Evolutionary conservation across 2,113 vertebrate genomes (phyloP), one percentile per base, ranked within the genome.

Genomic region (Drymodes brunneopygia): DNA sequence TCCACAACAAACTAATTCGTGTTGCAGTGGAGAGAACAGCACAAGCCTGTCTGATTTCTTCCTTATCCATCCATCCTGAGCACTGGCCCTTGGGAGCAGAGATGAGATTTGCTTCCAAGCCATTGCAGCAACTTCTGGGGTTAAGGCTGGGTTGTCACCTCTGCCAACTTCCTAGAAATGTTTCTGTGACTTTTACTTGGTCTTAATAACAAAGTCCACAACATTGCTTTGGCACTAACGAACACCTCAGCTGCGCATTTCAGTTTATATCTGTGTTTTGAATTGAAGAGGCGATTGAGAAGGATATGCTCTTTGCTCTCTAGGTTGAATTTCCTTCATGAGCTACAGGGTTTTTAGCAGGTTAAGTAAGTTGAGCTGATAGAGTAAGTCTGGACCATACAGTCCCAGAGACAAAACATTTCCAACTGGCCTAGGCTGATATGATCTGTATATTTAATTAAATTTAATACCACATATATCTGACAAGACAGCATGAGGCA

Each of bases 61-160:
- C 45, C 23, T n/a, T 8, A 23, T 7, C 35, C 36, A 45, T 15
- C 47, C 42, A 27, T 51, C 38, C 42, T 20, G 72, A 67, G 31
- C 50, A 15, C 27, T 28, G 51, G 14, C 60, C 64, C 38, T 2
- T 42, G 60, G 48, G 73, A 65, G 10, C 31, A 33, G 65, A 42
- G 65, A 24, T 42, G 33, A 12, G 20, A 4, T 66, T 78, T 81
- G 9, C 9, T 72, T 86, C 66, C 44, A 44, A 42, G 51, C 24
- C 65, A 12, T 44, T 31, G 22, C 4, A 0, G 12, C 0, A 0
- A 22, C 40, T 73, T 28, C 51, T n/a, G 73, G 47, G 28, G 19
- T n/a, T 35, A 7, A n/a, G 51, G 12, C 35, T 64, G 81, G 25
- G 7, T 36, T 45, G 25, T 28, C 33, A 23, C 0, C 0, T 69